phyloP scores from a whole-genome alignment of 2,888 invertebrate genomes.

The Neoascia interrupta region DNA sequence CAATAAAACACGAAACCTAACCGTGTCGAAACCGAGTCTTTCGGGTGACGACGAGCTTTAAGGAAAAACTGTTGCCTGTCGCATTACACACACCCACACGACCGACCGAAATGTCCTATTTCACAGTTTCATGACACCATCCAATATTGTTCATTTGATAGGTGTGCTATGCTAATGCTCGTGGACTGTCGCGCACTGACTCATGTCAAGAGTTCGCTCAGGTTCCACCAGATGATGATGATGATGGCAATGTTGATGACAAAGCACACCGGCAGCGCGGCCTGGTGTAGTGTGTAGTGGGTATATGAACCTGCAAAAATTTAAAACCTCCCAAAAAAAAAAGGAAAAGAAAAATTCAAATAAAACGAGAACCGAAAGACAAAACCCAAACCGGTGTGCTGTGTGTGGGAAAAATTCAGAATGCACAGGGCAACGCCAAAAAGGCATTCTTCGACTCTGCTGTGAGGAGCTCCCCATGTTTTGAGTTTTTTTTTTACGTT shows the following conservation, averaged over 20 bases:
- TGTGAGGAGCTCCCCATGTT: constrained; percentile 16
- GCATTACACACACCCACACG: too few species aligned
- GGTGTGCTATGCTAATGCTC: background rate
- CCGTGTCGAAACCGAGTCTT: too few species aligned
- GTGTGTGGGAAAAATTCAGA: constrained; percentile 69
- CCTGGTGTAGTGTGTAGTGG: too few species aligned
- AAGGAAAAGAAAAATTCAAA: constrained; percentile 25
- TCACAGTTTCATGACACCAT: constrained; percentile 29
- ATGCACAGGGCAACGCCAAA: constrained; percentile 64
- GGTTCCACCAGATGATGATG: constrained; percentile 28
- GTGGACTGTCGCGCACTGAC: constrained; percentile 56
- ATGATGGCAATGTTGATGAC: constrained; percentile 43
- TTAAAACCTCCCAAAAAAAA: constrained; percentile 60
- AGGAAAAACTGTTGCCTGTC: too few species aligned
- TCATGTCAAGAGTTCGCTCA: constrained; percentile 41
- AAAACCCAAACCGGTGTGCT: constrained; percentile 58
- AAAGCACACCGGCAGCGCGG: constrained; percentile 17
- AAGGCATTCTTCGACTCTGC: constrained; percentile 64
- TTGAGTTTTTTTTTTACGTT: background rate
- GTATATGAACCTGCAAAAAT: constrained; percentile 65
- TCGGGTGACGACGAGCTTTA: too few species aligned
- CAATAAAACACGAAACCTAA: too few species aligned
- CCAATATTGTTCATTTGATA: constrained; percentile 7
- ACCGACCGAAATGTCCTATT: too few species aligned
- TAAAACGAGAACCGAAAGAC: constrained; percentile 59